Percentiles rank a stretch among this genome's conserved stretches.
Conservation (phyloP, 2,113 vertebrate genomes). For the Otocyon megalotis region DNA sequence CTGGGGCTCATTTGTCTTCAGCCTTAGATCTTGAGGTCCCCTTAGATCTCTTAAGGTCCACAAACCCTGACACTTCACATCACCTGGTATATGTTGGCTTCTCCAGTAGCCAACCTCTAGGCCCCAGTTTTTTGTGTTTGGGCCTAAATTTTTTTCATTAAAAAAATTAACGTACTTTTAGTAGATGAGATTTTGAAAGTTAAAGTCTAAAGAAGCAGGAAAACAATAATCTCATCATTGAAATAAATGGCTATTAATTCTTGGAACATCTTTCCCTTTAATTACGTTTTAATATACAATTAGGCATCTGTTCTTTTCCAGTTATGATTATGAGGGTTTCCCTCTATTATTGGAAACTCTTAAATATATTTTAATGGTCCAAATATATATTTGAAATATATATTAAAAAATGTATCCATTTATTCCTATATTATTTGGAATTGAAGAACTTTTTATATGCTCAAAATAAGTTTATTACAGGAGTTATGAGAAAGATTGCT, state of each 20-base stretch:
- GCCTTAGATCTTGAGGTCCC: neutral
- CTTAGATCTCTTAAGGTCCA: neutral
- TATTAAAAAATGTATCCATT: neutral
- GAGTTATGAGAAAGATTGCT: neutral
- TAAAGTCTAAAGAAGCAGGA: neutral
- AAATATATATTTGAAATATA: neutral
- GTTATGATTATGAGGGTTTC: neutral
- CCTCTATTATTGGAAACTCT: neutral
- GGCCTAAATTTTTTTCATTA: neutral
- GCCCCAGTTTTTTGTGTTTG: neutral
- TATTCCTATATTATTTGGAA: slow-evolving; percentile 35
- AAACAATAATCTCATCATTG: neutral
- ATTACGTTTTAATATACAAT: neutral
- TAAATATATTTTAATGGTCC: slow-evolving; percentile 23
- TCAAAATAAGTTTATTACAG: slow-evolving; percentile 5
- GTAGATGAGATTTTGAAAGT: neutral
- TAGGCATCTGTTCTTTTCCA: neutral
- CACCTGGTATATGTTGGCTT: neutral
- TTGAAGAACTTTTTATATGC: neutral
- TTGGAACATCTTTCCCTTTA: slow-evolving; percentile 24
- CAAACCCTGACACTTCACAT: neutral
- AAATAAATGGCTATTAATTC: neutral
- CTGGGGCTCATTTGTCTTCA: neutral
- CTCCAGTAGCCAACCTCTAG: neutral
- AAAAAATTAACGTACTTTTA: neutral